Evolutionary conservation across 1,140 invertebrate species (phyloP), one percentile per base, ranked within the genome.

Genomic region (Venustaconcha ellipsiformis): DNA sequence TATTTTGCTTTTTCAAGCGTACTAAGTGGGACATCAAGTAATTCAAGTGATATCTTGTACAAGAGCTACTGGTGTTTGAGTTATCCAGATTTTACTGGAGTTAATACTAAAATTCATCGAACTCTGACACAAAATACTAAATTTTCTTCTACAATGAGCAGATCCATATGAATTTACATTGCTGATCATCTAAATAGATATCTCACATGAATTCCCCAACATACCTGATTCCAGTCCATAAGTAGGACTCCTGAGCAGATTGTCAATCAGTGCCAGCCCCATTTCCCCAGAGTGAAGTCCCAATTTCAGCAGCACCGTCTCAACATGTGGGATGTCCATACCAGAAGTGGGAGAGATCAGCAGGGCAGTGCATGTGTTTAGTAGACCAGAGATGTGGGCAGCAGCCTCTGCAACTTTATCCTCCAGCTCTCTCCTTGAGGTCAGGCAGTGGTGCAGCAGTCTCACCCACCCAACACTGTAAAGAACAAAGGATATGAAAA

Each of bases 361-460:
- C 30, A 96, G 91, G 20, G 94, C 94, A 80, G 94, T 94, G 81
- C 94, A 95, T 2, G 94, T 93, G 84, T 93, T 92, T 4, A 95
- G 88, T 12, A 96, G 91, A 68, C 93, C 93, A 3, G 92, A 92
- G 57, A 93, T 93, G 3, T 91, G 89, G 18, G 94, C 92, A 13
- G 94, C 94, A 15, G 92, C 87, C 20, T 83, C 81, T 13, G 89
- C 85, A 15, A 91, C 87, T 30, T 77, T 60, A 12, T 84, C 80
- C 56, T 87, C 79, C 59, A 89, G 85, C 11, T 90, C 83, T 23
- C 90, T 88, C 18, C 89, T 89, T 26, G 91, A 91, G 37, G 93
- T 89, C 55, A 94, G 87, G 82, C 93, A 94, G 81, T 94, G 93
- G 86, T 94, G 92, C 14, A 94, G 86, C 55, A 95, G 88, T 78